Conservation (phyloP, 2,113 vertebrate species). For the Otus sunia region DNA sequence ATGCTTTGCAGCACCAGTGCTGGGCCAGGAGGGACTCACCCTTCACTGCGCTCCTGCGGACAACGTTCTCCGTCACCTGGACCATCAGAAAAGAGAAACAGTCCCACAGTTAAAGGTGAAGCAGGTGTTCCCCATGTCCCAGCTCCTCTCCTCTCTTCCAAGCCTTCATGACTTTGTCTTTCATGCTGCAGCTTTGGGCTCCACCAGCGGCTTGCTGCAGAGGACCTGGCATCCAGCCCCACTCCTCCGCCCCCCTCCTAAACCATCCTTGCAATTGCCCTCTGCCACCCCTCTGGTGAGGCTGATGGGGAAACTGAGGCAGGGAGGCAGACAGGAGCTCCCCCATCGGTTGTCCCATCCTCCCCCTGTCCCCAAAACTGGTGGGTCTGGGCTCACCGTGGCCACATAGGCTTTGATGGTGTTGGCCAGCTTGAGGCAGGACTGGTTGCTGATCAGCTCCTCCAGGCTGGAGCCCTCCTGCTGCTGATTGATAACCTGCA, state of each 20-base stretch:
- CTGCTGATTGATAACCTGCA: conserved; percentile 80
- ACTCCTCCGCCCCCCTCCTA: no score
- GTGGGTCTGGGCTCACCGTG: conserved; percentile 65
- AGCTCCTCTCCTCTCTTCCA: not conserved
- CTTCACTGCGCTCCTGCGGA: conserved; percentile 75
- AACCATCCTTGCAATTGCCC: not conserved
- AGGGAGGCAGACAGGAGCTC: not conserved
- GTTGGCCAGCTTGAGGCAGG: conserved; percentile 84
- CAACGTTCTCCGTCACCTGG: conserved; percentile 81
- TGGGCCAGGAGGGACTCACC: conserved; percentile 65
- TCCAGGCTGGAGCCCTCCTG: conserved; percentile 75
- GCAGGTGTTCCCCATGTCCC: accelerated
- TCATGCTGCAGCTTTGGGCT: accelerated
- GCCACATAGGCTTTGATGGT: conserved; percentile 85
- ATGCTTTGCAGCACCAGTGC: not conserved
- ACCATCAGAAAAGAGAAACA: not conserved
- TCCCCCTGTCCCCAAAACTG: not conserved
- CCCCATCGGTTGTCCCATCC: not conserved
- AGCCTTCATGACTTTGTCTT: not conserved
- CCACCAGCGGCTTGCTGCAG: not conserved
- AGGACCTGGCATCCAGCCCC: not conserved
- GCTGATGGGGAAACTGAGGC: not conserved
- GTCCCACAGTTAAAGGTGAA: not conserved
- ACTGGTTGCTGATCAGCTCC: conserved; percentile 76
- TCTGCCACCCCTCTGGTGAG: accelerated